Evolutionary conservation across 1,140 invertebrate genomes (phyloP), one percentile per base, ranked within the genome.

Genomic region (Phymastichus coffea): DNA sequence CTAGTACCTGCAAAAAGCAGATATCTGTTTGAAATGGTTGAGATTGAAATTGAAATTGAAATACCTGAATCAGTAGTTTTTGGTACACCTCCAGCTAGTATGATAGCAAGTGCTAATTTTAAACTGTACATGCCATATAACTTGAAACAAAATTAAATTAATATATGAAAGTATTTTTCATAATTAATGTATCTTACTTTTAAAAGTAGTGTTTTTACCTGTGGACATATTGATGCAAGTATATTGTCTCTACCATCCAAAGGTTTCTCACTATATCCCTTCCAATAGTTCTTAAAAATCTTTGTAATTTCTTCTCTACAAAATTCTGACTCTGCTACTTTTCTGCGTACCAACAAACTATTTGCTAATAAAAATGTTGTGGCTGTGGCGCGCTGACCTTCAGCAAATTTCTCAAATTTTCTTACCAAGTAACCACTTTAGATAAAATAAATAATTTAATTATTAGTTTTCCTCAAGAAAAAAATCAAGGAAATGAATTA

Each of bases 41-140:
- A 15, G 23, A n/a, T n/a, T n/a, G 15, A 48, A 47, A 41, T 10
- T 33, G 6, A 19, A 58, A 25, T 12, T 44, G 41, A 41, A 10
- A 46, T 54, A 64, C 86, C 86, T 59, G 78, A 77, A 35, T 79
- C 75, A 67, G 83, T 83, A 1, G 78, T 68, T 68, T 83, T 81
- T 68, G 83, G 57, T 6, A 90, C 85, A 20, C 91, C 90, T 15
- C 90, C 89, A 57, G 86, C 84, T 62, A 93, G 69, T 46, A 88
- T 82, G 40, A 92, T 76, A 37, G 88, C 86, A 30, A 95, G 77
- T 12, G 93, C 91, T 54, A 96, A 79, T 82, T 97, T 97, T 4
- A 95, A 87, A 43, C 89, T 79, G 76, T 94, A 93, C 68, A 96
- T 80, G 14, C 94, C 94, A 79, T 90, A 95, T 7, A 95, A 85